Evolutionary conservation across 2,113 vertebrate genomes (phyloP), one percentile per base, ranked within the genome.

Genomic region (Notarius lentiginosus): DNA sequence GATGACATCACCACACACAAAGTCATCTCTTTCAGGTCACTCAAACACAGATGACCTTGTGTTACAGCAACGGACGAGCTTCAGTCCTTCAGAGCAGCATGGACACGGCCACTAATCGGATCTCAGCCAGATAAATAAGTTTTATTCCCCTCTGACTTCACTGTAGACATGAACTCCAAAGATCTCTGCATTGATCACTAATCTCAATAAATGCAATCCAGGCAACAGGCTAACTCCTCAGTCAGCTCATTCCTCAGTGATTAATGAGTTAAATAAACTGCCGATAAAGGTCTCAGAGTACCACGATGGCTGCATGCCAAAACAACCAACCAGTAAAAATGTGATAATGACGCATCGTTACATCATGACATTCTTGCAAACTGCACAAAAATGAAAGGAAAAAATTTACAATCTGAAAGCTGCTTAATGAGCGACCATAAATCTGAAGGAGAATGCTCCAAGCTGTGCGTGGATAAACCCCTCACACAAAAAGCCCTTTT

Each of bases 21-120:
- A 76, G 77, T 53, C 51, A 34, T 83, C 51, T 88, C 84, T 87
- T 85, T 85, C 89, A 18, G 76, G 83, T 75, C 7, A 20, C 47
- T 65, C 49, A 90, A 86, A 86, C 88, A 34, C 82, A 84, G 6
- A 86, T 24, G 89, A 85, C 88, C 88, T 91, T 89, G 79, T 79
- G 56, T 79, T 88, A n/a, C 84, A 34, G 60, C 84, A 65, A 41
- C 55, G 14, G 61, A 53, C 49, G 53, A 41, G 65, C 41, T 86
- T 73, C 27, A 49, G 66, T 70, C 55, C 10, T 77, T 27, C 24
- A 18, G n/a, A 51, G 79, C 56, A 15, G 80, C 10, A 17, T 7
- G 10, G 14, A 53, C 70, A 47, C 10, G 8, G 18, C 70, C 41
- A 49, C 34, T 73, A 22, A 73, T 76, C 73, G 7, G 73, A n/a